A percentile compares a stretch with the other conserved stretches of the same genome.
Evolutionary conservation across 2,797 vertebrate genomes (phyloP).

Genomic region (Tapera naevia): DNA sequence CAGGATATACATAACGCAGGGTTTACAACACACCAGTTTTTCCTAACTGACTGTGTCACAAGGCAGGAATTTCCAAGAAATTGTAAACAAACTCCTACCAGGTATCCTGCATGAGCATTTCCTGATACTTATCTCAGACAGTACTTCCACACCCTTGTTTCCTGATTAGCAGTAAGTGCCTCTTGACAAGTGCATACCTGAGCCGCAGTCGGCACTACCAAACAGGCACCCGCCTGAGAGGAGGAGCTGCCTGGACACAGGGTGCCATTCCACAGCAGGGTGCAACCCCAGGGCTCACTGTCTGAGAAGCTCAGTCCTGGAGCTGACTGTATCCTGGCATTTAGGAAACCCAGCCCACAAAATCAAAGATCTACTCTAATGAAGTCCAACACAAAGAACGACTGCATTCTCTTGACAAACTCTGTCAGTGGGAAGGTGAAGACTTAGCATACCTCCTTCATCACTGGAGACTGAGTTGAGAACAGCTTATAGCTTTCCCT

Average conservation of each 20-base stretch:
- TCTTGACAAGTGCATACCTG: not conserved
- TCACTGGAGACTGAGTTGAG: not conserved
- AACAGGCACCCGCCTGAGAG: accelerated
- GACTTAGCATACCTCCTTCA: not conserved
- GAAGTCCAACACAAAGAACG: not conserved
- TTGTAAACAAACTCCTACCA: not conserved
- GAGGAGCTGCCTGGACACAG: not conserved
- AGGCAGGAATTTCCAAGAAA: constrained; percentile 16
- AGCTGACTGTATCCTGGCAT: not conserved
- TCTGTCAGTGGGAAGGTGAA: not conserved
- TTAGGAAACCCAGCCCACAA: not conserved
- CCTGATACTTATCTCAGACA: not conserved
- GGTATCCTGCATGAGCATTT: not conserved
- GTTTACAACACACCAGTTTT: not conserved
- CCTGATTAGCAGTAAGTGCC: not conserved
- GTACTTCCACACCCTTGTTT: not conserved
- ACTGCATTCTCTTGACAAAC: not conserved
- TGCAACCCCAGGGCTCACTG: not conserved
- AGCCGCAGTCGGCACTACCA: not conserved
- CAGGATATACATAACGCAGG: not conserved
- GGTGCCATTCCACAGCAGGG: not conserved
- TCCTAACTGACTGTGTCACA: not conserved
- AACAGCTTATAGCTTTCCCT: not conserved
- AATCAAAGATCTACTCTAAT: not conserved
- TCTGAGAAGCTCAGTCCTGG: not conserved